phyloP scores from a whole-genome alignment of 1,140 invertebrate genomes.

The Cyclargus thomasi region DNA sequence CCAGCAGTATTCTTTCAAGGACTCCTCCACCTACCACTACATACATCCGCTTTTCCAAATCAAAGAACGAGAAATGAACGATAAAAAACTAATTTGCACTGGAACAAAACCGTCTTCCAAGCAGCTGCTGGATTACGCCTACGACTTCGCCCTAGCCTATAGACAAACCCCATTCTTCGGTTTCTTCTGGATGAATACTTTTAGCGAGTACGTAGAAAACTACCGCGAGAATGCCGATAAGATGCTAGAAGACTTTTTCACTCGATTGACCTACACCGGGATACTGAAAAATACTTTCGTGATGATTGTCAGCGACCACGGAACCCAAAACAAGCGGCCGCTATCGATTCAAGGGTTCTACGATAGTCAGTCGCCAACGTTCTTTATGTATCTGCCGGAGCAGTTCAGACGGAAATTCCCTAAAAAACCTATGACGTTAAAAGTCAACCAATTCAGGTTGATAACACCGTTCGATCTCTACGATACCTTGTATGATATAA shows the following conservation, averaged over 20 bases:
- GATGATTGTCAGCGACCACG: constrained; percentile 91
- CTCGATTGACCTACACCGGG: constrained; percentile 70
- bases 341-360: constrained; percentile 84
- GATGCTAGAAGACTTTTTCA: constrained; percentile 74
- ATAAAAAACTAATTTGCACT: constrained; percentile 69
- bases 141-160: constrained; percentile 79
- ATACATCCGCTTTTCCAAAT: constrained; percentile 80
- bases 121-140: constrained; percentile 76
- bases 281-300: constrained; percentile 78
- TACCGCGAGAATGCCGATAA: constrained; percentile 77
- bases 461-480: constrained; percentile 86
- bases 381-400: constrained; percentile 82
- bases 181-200: constrained; percentile 83
- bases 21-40: constrained; percentile 84
- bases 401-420: constrained; percentile 79
- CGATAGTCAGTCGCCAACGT: constrained; percentile 88
- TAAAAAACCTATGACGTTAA: constrained; percentile 76
- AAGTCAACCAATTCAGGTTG: constrained; percentile 79
- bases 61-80: constrained; percentile 63
- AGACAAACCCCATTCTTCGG: constrained; percentile 78
- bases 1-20: constrained; percentile 45
- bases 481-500: constrained; percentile 74
- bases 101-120: constrained; percentile 76
- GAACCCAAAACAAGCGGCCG: constrained; percentile 87
- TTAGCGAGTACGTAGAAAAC: constrained; percentile 81